Percentiles rank a stretch among this genome's conserved stretches.
Conservation (phyloP, 2,113 vertebrate species). For the Xyliphius kryptos region DNA sequence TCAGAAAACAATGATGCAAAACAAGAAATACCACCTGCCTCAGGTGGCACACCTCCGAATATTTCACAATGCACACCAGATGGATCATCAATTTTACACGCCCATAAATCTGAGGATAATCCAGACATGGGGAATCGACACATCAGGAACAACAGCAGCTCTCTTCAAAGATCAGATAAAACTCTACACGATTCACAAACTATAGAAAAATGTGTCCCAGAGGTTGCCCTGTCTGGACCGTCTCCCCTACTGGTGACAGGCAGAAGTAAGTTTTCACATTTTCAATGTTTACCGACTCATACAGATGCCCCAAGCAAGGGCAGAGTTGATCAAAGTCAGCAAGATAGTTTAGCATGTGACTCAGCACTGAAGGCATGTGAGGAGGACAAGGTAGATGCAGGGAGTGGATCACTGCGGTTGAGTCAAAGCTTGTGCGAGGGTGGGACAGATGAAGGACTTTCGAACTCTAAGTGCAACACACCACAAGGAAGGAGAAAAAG, state of each 20-base stretch:
- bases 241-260: conserved; percentile 38
- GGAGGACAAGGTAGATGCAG: not conserved
- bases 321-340: not conserved
- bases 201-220: conserved; percentile 24
- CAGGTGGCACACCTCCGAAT: conserved; percentile 38
- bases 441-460: conserved; percentile 6
- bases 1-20: conserved; percentile 26
- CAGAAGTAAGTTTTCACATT: conserved; percentile 19
- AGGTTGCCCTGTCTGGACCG: conserved; percentile 30
- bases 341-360: no score
- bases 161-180: not conserved
- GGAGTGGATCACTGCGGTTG: no score
- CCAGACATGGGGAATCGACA: conserved; percentile 35
- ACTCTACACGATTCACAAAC: not conserved
- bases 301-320: not conserved
- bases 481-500: conserved; percentile 50
- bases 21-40: conserved; percentile 38
- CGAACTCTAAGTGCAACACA: conserved; percentile 22
- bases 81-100: not conserved
- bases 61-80: not conserved
- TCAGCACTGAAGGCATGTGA: not conserved
- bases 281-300: conserved; percentile 9
- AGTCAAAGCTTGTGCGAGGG: not conserved
- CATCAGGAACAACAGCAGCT: not conserved
- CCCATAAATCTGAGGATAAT: not conserved